phyloP scores from a whole-genome alignment of 2,888 invertebrate genomes.

The Diarsia dahlii region DNA sequence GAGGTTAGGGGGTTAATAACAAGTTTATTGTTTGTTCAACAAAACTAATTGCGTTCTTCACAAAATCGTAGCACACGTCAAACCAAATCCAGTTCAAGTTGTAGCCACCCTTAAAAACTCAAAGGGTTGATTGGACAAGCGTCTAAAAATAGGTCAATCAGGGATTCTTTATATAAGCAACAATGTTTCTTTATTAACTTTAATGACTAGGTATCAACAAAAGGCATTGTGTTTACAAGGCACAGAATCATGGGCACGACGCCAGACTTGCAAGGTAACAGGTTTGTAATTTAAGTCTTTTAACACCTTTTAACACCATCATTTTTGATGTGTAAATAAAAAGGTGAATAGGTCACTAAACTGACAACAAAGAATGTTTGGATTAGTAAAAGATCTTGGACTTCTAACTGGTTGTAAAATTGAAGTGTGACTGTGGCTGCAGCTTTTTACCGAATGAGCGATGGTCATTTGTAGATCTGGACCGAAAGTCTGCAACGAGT shows the following conservation, averaged over 20 bases:
- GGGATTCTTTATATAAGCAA: slow-evolving; percentile 2
- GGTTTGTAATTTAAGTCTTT: slow-evolving; percentile 21
- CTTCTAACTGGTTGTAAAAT: not conserved
- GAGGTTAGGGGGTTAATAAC: not conserved
- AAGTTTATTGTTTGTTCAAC: not conserved
- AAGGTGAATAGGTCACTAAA: not conserved
- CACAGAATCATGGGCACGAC: no score
- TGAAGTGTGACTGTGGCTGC: not conserved
- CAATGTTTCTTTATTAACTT: slow-evolving; percentile 23
- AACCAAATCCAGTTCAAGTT: not conserved
- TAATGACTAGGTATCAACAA: slow-evolving; percentile 37
- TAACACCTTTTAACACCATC: not conserved
- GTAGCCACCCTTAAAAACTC: not conserved
- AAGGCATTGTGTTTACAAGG: slow-evolving; percentile 25
- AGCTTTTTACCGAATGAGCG: not conserved
- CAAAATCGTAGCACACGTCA: not conserved
- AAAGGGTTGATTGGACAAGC: slow-evolving; percentile 6
- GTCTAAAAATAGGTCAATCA: slow-evolving; percentile 47
- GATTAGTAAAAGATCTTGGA: not conserved
- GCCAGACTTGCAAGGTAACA: not conserved
- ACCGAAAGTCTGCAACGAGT: no score
- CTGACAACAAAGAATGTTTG: not conserved
- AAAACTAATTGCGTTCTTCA: not conserved
- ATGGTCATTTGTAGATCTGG: no score
- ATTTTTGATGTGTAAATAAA: slow-evolving; percentile 16